phyloP scores from a whole-genome alignment of 1,140 invertebrate genomes.

The Drosophila ambigua region DNA sequence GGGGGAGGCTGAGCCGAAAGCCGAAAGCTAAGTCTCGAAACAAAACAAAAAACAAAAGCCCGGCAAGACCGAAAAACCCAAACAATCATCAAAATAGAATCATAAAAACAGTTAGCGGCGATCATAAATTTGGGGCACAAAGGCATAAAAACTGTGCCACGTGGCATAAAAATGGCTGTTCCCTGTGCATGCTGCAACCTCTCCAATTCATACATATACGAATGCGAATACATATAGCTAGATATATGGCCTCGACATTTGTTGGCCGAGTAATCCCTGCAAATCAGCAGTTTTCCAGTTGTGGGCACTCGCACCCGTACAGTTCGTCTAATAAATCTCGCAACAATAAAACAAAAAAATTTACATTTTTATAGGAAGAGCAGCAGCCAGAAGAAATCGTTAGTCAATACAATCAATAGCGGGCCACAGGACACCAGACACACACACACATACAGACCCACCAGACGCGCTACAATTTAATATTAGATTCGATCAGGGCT shows the following conservation, averaged over 20 bases:
- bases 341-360: constrained; percentile 64
- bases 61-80: constrained; percentile 49
- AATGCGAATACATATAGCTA: constrained; percentile 8
- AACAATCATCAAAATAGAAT: constrained; percentile 78
- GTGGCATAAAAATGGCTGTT: constrained; percentile 59
- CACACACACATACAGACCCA: too few relatives aligned
- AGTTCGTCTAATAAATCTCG: constrained; percentile 69
- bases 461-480: constrained; percentile 22
- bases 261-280: constrained; percentile 49
- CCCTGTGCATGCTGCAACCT: constrained; percentile 36
- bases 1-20: constrained; percentile 9
- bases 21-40: constrained; percentile 37
- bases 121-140: constrained; percentile 72
- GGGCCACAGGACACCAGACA: background rate
- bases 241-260: constrained; percentile 50
- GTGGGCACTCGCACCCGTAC: constrained; percentile 15
- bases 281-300: constrained; percentile 69
- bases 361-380: constrained; percentile 68
- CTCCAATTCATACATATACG: constrained; percentile 6
- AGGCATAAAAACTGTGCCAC: constrained; percentile 68
- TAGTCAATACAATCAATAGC: constrained; percentile 50
- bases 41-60: background rate
- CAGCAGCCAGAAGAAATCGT: constrained; percentile 18
- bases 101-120: constrained; percentile 78
- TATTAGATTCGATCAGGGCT: constrained; percentile 27